Base-by-base conservation (phyloP, 2,113 vertebrate species). In the Gorsachius goisagi region DNA sequence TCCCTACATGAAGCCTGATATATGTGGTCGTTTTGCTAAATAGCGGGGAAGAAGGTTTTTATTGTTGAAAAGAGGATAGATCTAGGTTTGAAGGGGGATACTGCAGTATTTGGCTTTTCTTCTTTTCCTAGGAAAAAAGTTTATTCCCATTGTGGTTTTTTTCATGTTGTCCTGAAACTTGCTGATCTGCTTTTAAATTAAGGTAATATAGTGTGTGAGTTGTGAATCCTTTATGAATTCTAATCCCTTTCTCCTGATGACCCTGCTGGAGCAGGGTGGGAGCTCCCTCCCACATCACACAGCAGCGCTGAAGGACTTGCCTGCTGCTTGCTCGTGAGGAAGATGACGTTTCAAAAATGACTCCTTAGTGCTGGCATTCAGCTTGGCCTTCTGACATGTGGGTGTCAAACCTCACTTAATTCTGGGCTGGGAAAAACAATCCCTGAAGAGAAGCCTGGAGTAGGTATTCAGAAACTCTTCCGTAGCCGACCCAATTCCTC, bases 281-380 rank as follows among this genome's bases (percentile, higher is more conserved):
- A 87, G 59, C 72, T 78, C n/a, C 45, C 21, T 39, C 52, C 69
- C 0, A 4, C 20, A 1, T 30, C 3, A 4, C 1, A 1, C 11
- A 26, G 83, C 56, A 16, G 15, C 4, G 52, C 58, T 35, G 35
- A 35, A 19, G 53, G 45, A n/a, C n/a, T 23, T 20, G 53, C 0
- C 3, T 66, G 74, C 86, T 50, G 37, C 56, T 71, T 32, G 30
- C 49, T 87, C 28, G 4, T 1, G 1, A 6, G 30, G 58, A 47
- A 62, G 62, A 11, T 39, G 37, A 9, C 8, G 1, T 52, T 55
- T 78, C 79, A 55, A 10, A 81, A 74, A 5, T 63, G 59, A 75
- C 37, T 92, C 56, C 58, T 76, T 4, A 0, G 27, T 56, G 30
- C 62, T 90, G 74, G n/a, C 56, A 23, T 85, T 83, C 49, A 50